Evolutionary conservation across 1,140 invertebrate genomes (phyloP).

Genomic region (Probaryconus sp.): DNA sequence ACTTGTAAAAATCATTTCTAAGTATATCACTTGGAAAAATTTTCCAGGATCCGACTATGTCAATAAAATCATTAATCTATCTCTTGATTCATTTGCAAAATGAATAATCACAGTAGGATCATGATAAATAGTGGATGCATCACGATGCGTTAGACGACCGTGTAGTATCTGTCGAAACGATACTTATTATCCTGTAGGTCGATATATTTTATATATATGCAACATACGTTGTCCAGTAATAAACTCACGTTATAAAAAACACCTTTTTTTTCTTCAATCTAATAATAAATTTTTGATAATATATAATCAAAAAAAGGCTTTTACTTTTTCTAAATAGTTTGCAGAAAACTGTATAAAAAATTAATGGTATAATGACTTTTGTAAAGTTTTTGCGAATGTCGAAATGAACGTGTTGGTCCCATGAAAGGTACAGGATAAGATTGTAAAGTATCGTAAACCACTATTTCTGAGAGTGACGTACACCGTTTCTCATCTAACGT

Average conservation of each 20-base stretch:
- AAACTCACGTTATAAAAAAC: slow-evolving; percentile 3
- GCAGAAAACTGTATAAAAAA: no score
- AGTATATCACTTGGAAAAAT: slow-evolving; percentile 2
- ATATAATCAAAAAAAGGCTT: no score
- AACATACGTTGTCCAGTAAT: not conserved
- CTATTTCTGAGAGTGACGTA: no score
- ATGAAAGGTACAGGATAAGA: slow-evolving; percentile 73
- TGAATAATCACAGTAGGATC: slow-evolving; percentile 44
- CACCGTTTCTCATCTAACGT: slow-evolving; percentile 60
- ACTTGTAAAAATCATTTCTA: no score
- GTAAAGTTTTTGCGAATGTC: slow-evolving; percentile 57
- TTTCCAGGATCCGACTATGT: no score
- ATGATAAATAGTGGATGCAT: slow-evolving; percentile 22
- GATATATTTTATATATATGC: not conserved
- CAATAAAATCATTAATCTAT: slow-evolving; percentile 2
- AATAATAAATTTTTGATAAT: no score
- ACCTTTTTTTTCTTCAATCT: no score
- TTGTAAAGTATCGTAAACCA: slow-evolving; percentile 61
- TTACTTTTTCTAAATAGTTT: no score
- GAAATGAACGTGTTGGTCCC: slow-evolving; percentile 76
- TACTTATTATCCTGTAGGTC: slow-evolving; percentile 7
- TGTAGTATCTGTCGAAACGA: no score
- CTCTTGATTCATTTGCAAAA: slow-evolving; percentile 8
- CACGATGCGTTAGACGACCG: slow-evolving; percentile 6
- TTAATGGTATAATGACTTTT: no score